A percentile compares a stretch with the other conserved stretches of the same genome.
phyloP scores from a whole-genome alignment of 2,113 vertebrate genomes.

The Manacus vitellinus region DNA sequence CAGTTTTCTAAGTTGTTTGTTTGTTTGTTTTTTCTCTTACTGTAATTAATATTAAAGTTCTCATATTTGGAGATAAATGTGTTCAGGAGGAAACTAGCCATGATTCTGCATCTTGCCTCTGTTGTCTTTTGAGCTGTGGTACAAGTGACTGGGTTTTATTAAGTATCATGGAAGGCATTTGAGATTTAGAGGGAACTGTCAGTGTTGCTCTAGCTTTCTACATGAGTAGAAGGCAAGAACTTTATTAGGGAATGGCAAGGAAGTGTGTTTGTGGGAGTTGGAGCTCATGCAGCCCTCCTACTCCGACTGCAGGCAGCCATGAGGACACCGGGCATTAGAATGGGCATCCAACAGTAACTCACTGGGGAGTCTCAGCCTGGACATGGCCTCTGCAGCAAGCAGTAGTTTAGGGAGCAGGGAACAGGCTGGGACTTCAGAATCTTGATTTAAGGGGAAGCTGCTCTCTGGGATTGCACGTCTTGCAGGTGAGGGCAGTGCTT shows the following conservation, averaged over 20 bases:
- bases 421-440: not conserved
- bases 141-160: not conserved
- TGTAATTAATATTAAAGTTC: not conserved
- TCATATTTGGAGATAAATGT: not conserved
- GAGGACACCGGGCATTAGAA: accelerated
- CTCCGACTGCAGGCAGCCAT: not conserved
- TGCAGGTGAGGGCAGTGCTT: not conserved
- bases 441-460: not conserved
- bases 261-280: not conserved
- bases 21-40: not conserved
- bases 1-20: not conserved
- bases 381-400: not conserved
- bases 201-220: not conserved
- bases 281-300: not conserved
- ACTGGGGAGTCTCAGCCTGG: not conserved
- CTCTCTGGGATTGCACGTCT: not conserved
- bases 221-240: accelerated
- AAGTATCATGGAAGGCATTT: not conserved
- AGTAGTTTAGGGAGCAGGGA: not conserved
- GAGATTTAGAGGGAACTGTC: not conserved
- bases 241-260: not conserved
- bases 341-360: not conserved
- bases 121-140: not conserved
- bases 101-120: not conserved
- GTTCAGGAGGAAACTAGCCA: not conserved